phyloP scores from a whole-genome alignment of 2,113 vertebrate genomes.

The Cichladusa arquata region DNA sequence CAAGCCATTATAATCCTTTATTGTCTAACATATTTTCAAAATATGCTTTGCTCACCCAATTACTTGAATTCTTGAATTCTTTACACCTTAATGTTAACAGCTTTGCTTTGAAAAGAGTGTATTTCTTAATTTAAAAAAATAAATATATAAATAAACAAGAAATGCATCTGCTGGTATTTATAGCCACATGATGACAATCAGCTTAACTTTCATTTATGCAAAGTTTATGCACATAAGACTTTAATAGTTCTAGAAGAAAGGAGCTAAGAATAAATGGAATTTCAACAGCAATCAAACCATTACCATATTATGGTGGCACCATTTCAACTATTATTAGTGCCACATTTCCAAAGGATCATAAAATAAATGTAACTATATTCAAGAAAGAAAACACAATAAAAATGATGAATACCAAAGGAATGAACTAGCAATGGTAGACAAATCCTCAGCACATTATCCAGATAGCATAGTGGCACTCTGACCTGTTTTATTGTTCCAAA shows the following conservation, averaged over 20 bases:
- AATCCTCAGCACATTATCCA: background rate
- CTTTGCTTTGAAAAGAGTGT: background rate
- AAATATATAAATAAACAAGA: background rate
- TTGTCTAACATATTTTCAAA: background rate
- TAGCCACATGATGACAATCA: background rate
- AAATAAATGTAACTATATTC: background rate
- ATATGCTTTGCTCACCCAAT: background rate
- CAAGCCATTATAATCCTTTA: background rate
- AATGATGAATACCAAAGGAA: background rate
- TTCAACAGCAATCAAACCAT: background rate
- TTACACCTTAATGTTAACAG: background rate
- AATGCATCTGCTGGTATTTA: background rate
- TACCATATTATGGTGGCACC: background rate
- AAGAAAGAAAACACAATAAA: background rate
- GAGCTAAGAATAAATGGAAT: conserved; percentile 31
- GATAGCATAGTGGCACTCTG: background rate
- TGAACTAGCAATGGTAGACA: background rate
- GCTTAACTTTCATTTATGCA: conserved; percentile 32
- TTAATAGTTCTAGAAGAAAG: conserved; percentile 9
- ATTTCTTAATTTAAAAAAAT: background rate
- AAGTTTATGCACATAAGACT: conserved; percentile 1
- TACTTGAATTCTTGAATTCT: background rate
- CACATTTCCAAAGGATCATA: background rate
- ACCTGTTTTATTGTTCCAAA: background rate
- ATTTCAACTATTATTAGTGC: background rate